These are phyloP conservation scores for Palaemon carinicauda DNA, from an alignment of 1,140 invertebrate species.

Conservation along the genomic window DNA sequence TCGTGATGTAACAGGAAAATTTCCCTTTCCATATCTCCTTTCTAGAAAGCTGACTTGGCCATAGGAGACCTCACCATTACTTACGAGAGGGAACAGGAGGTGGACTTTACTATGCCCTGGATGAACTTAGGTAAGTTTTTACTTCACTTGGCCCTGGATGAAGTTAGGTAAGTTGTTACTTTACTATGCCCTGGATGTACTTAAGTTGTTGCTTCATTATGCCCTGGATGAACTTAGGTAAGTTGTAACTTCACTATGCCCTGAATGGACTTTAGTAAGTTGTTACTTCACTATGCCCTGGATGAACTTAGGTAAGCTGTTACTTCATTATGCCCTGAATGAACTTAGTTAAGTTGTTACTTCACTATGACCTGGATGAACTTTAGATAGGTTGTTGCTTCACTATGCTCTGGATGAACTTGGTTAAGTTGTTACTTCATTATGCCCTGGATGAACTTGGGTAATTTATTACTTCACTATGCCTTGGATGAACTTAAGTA, in stretches of 20 bases:
- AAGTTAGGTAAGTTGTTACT: slow-evolving; percentile 36
- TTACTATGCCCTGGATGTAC: slow-evolving; percentile 65
- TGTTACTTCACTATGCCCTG: slow-evolving; percentile 67
- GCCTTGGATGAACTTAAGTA: slow-evolving; percentile 63
- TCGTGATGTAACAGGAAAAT: too few relatives aligned
- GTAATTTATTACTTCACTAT: slow-evolving; percentile 67
- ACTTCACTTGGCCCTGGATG: too few relatives aligned
- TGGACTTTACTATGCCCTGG: slow-evolving; percentile 66
- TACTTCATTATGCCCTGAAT: slow-evolving; percentile 66
- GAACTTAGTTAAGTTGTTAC: too few relatives aligned
- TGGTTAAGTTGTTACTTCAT: too few relatives aligned
- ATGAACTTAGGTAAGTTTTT: slow-evolving; percentile 56
- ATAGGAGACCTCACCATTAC: slow-evolving; percentile 65
- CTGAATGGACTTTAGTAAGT: slow-evolving; percentile 63
- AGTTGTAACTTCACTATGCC: slow-evolving; percentile 67
- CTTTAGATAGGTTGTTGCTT: too few relatives aligned
- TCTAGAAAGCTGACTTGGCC: slow-evolving; percentile 65
- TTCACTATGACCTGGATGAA: slow-evolving; percentile 66
- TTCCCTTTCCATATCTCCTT: not conserved
- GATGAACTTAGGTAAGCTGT: slow-evolving; percentile 59
- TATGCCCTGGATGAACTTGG: slow-evolving; percentile 64
- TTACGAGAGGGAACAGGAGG: slow-evolving; percentile 64
- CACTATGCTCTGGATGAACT: slow-evolving; percentile 64
- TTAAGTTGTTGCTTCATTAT: slow-evolving; percentile 66
- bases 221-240: slow-evolving; percentile 63